A percentile compares a stretch with the other conserved stretches of the same genome.
Evolutionary conservation across 2,797 vertebrate genomes (phyloP).

Genomic region (Rousettus madagascariensis): DNA sequence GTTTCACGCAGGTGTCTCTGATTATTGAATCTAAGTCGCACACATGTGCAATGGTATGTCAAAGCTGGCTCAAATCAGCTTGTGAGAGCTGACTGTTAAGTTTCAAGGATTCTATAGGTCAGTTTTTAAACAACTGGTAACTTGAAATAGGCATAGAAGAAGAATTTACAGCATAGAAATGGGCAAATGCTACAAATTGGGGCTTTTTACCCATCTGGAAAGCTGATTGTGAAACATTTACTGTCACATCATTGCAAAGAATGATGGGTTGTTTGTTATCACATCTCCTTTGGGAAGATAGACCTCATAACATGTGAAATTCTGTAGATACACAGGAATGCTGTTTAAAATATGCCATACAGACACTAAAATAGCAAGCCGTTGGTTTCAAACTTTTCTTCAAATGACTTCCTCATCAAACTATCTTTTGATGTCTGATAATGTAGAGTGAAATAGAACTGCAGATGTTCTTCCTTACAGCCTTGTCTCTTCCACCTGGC

Average conservation of each 20-base stretch:
- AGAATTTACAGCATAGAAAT: neutral
- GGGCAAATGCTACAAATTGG: neutral
- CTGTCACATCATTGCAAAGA: neutral
- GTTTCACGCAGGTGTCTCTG: neutral
- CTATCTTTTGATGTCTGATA: slow-evolving; percentile 75
- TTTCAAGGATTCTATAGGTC: neutral
- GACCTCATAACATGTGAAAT: neutral
- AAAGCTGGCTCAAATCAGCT: neutral
- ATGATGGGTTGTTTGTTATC: neutral
- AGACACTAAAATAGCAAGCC: neutral
- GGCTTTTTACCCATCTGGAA: neutral
- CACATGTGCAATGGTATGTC: neutral
- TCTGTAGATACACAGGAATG: neutral
- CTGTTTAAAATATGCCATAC: neutral
- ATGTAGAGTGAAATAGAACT: slow-evolving; percentile 72
- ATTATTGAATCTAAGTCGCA: neutral
- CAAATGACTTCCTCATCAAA: slow-evolving; percentile 64
- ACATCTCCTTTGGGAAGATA: neutral
- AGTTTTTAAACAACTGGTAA: neutral
- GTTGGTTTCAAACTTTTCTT: slow-evolving; percentile 63
- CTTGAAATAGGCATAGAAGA: neutral
- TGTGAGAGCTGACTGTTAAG: neutral
- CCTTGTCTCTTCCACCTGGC: slow-evolving; percentile 65
- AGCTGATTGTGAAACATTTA: slow-evolving; percentile 23
- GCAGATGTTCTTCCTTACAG: slow-evolving; percentile 70